These are phyloP conservation scores for Montipora capricornis DNA, from an alignment of 64 coral and sea anemone species.

Conservation along the genomic window DNA sequence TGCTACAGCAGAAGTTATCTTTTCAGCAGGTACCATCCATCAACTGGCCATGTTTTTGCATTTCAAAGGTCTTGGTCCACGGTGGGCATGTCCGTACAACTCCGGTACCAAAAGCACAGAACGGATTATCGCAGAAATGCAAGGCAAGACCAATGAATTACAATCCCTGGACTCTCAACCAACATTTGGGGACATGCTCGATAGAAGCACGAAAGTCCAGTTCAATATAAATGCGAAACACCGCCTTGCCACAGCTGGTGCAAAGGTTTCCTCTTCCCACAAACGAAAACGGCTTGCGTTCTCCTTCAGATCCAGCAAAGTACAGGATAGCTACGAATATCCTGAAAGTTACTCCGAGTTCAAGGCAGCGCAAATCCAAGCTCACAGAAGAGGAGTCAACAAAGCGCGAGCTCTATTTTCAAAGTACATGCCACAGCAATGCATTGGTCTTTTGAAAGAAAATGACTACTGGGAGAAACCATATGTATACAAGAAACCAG, in stretches of 20 bases:
- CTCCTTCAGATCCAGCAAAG: neutral
- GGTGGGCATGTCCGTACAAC: slow-evolving; percentile 62
- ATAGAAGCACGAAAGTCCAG: too few relatives aligned
- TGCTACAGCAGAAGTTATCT: slow-evolving; percentile 34
- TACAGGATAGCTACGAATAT: slow-evolving; percentile 1
- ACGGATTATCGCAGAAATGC: slow-evolving; percentile 67
- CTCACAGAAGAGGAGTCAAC: slow-evolving; percentile 16
- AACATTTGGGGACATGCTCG: too few relatives aligned
- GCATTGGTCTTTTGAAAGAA: slow-evolving; percentile 16
- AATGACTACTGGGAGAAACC: slow-evolving; percentile 14
- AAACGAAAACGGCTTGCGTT: neutral
- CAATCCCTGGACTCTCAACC: slow-evolving; percentile 67
- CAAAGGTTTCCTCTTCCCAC: neutral
- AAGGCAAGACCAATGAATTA: slow-evolving; percentile 59
- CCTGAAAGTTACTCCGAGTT: slow-evolving; percentile 34
- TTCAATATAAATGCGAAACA: slow-evolving; percentile 69
- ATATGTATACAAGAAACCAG: neutral
- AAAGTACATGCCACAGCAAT: slow-evolving; percentile 28
- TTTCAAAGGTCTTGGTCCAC: slow-evolving; percentile 54
- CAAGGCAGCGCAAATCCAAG: slow-evolving; percentile 25
- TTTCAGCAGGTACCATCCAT: slow-evolving; percentile 29
- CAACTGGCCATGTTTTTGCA: slow-evolving; percentile 67
- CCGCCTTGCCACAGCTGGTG: slow-evolving; percentile 22
- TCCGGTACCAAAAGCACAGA: slow-evolving; percentile 67
- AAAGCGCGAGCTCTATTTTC: slow-evolving; percentile 13